Evolutionary conservation across 2,888 invertebrate genomes (phyloP).

Genomic region (Erebia ligea): DNA sequence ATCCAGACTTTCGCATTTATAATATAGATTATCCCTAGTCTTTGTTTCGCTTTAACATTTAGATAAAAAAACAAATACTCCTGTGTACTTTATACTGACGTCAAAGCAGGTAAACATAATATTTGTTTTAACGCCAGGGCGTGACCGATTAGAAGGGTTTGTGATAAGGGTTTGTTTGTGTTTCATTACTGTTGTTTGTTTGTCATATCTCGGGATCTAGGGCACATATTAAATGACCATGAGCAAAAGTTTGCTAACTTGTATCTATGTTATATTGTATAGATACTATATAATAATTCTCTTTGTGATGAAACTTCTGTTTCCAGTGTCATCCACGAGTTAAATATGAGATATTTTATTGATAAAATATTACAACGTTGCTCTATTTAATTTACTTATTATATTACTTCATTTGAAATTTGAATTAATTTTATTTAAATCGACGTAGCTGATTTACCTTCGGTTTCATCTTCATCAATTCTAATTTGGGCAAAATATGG

Average conservation of each 20-base stretch:
- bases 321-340: background rate
- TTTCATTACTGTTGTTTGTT: constrained; percentile 17
- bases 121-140: constrained; percentile 23
- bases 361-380: too few species aligned
- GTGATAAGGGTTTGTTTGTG: constrained; percentile 17
- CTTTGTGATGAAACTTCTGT: constrained; percentile 8
- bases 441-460: too few species aligned
- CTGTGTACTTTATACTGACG: constrained; percentile 33
- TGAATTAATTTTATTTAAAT: too few species aligned
- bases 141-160: constrained; percentile 30
- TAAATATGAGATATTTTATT: background rate
- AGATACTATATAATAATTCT: background rate
- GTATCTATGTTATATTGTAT: background rate
- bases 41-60: background rate
- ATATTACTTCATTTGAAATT: too few species aligned
- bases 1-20: too few species aligned
- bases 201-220: constrained; percentile 15
- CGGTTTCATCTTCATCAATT: too few species aligned
- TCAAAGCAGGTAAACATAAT: constrained; percentile 20
- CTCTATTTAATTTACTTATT: too few species aligned
- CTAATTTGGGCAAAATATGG: too few species aligned
- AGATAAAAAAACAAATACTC: constrained; percentile 23
- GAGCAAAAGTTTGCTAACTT: constrained; percentile 12
- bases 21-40: too few species aligned
- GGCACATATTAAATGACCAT: constrained; percentile 9